Evolutionary conservation across 1,140 invertebrate genomes (phyloP).

Genomic region (Piezodorus guildinii): DNA sequence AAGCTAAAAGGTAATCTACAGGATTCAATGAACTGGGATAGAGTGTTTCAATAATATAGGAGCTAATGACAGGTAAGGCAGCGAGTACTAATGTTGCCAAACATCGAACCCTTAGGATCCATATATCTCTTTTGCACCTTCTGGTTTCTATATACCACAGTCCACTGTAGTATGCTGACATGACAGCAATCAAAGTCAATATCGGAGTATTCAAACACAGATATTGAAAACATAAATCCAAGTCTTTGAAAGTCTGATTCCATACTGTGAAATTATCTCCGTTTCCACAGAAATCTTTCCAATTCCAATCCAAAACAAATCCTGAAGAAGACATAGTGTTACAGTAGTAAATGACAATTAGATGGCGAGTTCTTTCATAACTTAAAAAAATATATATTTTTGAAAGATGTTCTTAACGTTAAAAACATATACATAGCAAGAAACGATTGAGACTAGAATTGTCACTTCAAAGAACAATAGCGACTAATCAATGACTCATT

Average conservation of each 20-base stretch:
- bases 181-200: slow-evolving; percentile 52
- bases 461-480: no score
- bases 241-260: slow-evolving; percentile 51
- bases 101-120: slow-evolving; percentile 48
- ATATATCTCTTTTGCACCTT: slow-evolving; percentile 44
- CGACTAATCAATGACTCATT: no score
- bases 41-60: slow-evolving; percentile 18
- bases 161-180: slow-evolving; percentile 65
- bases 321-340: background rate
- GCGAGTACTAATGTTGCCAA: slow-evolving; percentile 46
- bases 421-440: no score
- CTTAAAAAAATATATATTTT: no score
- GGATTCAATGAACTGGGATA: slow-evolving; percentile 21
- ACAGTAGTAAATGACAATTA: background rate
- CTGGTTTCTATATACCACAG: slow-evolving; percentile 43
- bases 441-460: no score
- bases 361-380: no score
- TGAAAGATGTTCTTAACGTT: no score
- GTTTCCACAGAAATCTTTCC: slow-evolving; percentile 59
- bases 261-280: slow-evolving; percentile 46
- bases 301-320: slow-evolving; percentile 46
- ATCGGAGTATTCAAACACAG: slow-evolving; percentile 52
- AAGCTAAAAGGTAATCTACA: slow-evolving; percentile 23
- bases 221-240: slow-evolving; percentile 71
- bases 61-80: slow-evolving; percentile 31